Base-by-base conservation (phyloP, 2,888 invertebrate genomes). In the Amiota minor region DNA sequence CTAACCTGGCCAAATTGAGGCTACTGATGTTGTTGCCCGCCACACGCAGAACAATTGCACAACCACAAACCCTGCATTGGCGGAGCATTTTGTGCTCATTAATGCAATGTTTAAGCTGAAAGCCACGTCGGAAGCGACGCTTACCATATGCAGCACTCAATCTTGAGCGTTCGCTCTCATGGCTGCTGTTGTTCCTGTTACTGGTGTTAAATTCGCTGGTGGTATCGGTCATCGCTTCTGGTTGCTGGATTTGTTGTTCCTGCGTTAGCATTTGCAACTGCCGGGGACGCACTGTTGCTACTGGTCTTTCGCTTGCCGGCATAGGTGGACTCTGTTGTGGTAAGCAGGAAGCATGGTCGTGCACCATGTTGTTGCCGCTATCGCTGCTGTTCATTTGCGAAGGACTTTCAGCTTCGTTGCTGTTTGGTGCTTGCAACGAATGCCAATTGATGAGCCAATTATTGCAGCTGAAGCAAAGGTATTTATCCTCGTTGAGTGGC, bases 361-460 rank as follows among this genome's bases (percentile, higher is more conserved):
- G 79, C 3, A 79, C 79, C 76, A 84, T 80, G 14, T 78, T 81
- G 67, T 83, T 70, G 72, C 53, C n/a, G 11, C 78, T 79, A 72
- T 79, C 75, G 71, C 80, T 83, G 72, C 84, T 87, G 76, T 88
- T 87, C 77, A 89, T 81, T 71, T 87, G 86, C 61, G 88, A 83
- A 23, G 89, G 88, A 59, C 88, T 87, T 47, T 88, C 89, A 9
- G 88, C 86, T 77, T 89, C 88, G 76, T 88, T 89, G 81, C 88
- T 88, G 76, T 89, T 89, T 18, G 88, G 72, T 49, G 89, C 87
- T 78, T 89, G 89, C 76, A 90, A 77, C 49, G 89, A 90, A 71
- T 90, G 89, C 90, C 90, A 90, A 75, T 90, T 90, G 72, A 90
- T 89, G 1, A 90, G 83, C 89, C 89, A 90, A 76, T 90, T 90